These are phyloP conservation scores for Telenomus remus DNA, from an alignment of 1,140 invertebrate genomes.

Conservation along the genomic window DNA sequence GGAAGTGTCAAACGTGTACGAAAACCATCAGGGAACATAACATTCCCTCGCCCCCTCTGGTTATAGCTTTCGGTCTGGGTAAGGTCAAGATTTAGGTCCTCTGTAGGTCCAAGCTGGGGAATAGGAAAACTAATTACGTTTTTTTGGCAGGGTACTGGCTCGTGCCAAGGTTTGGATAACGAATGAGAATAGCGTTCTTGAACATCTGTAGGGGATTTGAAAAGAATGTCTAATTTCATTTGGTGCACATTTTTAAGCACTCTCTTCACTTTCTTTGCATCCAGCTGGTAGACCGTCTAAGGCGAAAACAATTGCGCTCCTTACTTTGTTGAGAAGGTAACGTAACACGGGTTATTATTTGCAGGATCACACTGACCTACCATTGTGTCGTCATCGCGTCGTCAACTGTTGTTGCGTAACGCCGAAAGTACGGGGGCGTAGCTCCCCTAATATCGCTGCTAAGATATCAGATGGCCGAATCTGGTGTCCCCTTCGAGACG, in stretches of 20 bases:
- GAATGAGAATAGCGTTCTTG: no score
- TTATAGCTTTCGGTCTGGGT: no score
- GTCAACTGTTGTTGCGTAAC: slow-evolving; percentile 11
- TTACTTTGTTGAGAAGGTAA: slow-evolving; percentile 21
- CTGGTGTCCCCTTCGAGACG: slow-evolving; percentile 65
- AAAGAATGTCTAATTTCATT: no score
- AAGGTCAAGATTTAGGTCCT: no score
- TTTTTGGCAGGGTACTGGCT: no score
- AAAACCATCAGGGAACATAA: no score
- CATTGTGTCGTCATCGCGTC: slow-evolving; percentile 38
- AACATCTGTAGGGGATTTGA: no score
- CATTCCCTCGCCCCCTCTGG: no score
- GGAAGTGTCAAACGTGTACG: no score
- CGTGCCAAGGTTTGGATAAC: no score
- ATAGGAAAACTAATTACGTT: no score
- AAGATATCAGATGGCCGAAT: slow-evolving; percentile 74
- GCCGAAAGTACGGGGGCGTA: slow-evolving; percentile 52
- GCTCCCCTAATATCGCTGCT: slow-evolving; percentile 62
- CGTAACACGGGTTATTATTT: slow-evolving; percentile 46
- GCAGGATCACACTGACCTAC: slow-evolving; percentile 41
- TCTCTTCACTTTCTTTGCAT: slow-evolving; percentile 50
- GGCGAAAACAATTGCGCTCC: slow-evolving; percentile 6
- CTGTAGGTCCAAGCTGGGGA: no score
- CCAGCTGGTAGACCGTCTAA: slow-evolving; percentile 61
- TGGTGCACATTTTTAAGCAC: slow-evolving; percentile 59